These are phyloP conservation scores for Channa striata DNA, from an alignment of 2,797 vertebrate species.

Conservation along the genomic window DNA sequence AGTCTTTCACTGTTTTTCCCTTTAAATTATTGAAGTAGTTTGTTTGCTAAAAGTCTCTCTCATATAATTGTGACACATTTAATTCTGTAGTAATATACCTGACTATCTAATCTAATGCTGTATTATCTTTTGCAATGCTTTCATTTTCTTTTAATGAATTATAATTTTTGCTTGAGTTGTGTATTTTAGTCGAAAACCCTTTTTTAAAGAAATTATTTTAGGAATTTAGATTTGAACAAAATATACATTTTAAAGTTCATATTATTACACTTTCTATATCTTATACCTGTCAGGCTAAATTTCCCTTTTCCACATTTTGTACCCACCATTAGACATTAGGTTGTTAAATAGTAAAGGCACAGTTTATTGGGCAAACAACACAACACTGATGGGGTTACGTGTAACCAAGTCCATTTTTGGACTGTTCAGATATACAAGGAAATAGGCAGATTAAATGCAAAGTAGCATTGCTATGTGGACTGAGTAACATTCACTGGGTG, in stretches of 20 bases:
- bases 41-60: no score
- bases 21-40: background rate
- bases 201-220: background rate
- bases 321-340: background rate
- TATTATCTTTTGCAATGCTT: no score
- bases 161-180: background rate
- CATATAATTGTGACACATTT: no score
- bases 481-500: background rate
- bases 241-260: background rate
- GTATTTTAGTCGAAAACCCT: background rate
- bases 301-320: background rate
- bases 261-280: no score
- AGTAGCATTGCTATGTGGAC: background rate
- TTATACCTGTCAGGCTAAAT: background rate
- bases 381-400: constrained; percentile 2
- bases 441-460: background rate
- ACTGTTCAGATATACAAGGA: constrained; percentile 3
- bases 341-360: background rate
- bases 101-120: no score
- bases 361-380: no score
- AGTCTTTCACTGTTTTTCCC: background rate
- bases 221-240: background rate
- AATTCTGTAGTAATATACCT: no score
- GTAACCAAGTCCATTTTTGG: background rate
- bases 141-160: no score